Evolutionary conservation across 2,113 vertebrate genomes (phyloP), one percentile per base, ranked within the genome.

Genomic region (Vanacampus margaritifer): DNA sequence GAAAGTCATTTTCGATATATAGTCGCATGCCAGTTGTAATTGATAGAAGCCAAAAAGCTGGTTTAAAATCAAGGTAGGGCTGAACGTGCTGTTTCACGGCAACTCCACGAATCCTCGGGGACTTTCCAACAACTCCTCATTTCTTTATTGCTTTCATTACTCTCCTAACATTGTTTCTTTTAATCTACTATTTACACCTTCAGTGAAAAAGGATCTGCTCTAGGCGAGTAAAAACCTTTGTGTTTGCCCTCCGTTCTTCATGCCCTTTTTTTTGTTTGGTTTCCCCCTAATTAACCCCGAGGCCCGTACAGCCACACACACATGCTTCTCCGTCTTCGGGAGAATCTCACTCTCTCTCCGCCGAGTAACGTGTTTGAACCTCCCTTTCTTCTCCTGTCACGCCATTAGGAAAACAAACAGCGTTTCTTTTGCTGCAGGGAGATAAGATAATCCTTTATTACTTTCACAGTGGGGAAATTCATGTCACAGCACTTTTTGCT

Each of bases 201-300:
- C 57, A 11, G 5, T 72, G 26, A 71, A 56, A 64, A 74, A 69
- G 74, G 79, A 78, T 11, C 37, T 67, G 24, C 48, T 45, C 63
- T 56, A 59, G 12, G 19, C 51, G 64, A 79, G 62, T 48, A 24
- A 8, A 21, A 16, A 11, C 36, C 39, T 66, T 53, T 68, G 12
- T 74, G n/a, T 48, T 64, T 68, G 45, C 53, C 50, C 26, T 71
- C 13, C 26, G 51, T 58, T 63, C 62, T 71, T 75, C 32, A 39
- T 36, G 50, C 68, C 46, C 54, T 8, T 32, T 28, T 39, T 65
- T 69, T 45, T 57, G 5, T 32, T 24, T 64, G 51, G 9, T 60
- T 53, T 8, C 43, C 43, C 51, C 35, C 65, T 83, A 86, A 87
- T 90, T 89, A 89, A 86, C 85, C 85, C 72, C 7, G 3, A 75